Conservation (phyloP, 2,113 vertebrate genomes). For the Galemys pyrenaicus region DNA sequence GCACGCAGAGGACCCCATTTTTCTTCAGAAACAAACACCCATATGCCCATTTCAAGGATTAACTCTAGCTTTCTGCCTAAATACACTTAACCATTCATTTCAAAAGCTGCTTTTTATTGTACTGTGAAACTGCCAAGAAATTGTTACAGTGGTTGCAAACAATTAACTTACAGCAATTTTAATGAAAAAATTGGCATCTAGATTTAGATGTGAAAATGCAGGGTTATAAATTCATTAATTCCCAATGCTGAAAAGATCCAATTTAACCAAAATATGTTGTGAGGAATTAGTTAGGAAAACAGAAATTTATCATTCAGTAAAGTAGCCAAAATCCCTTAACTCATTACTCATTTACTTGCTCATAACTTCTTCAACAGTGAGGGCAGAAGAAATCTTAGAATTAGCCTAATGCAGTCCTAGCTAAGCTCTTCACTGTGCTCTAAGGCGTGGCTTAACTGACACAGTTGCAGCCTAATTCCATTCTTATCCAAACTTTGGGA, state of each 20-base stretch:
- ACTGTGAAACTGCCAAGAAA: slow-evolving; percentile 23
- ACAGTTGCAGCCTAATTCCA: neutral
- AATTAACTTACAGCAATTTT: neutral
- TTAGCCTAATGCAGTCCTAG: neutral
- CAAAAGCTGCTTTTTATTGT: slow-evolving; percentile 20
- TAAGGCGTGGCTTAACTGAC: neutral
- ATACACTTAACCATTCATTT: neutral
- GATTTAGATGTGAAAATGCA: neutral
- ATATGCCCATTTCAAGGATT: slow-evolving; percentile 1
- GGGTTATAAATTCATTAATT: neutral
- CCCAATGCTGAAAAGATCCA: neutral
- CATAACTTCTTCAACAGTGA: neutral
- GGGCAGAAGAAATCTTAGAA: neutral
- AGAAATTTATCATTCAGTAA: neutral
- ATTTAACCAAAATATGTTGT: neutral
- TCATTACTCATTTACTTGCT: neutral
- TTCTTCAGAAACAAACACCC: neutral
- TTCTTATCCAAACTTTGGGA: neutral
- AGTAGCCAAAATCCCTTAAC: neutral
- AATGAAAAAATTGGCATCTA: neutral
- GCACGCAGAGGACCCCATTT: neutral
- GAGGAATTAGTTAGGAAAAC: neutral
- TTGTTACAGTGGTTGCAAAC: neutral
- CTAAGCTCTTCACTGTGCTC: neutral
- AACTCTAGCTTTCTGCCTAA: neutral